These are phyloP conservation scores for Paedocypris sp. DNA, from an alignment of 2,113 vertebrate species.

Conservation along the genomic window DNA sequence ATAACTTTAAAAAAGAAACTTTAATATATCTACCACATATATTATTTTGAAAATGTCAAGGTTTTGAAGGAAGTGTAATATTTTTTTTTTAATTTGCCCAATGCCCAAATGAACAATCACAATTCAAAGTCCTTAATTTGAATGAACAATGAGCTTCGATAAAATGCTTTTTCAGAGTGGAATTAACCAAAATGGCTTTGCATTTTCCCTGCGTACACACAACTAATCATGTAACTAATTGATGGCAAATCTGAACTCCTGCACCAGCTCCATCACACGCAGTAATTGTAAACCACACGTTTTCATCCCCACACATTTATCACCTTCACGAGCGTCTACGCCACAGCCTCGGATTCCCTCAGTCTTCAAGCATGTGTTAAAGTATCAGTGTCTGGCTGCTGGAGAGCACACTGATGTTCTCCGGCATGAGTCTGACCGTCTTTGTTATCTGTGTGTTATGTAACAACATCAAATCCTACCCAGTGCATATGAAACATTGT, in stretches of 20 bases:
- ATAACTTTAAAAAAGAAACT: no score
- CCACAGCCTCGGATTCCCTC: not conserved
- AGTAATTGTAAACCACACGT: no score
- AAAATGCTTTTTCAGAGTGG: not conserved
- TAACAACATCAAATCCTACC: slow-evolving; percentile 4
- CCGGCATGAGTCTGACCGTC: not conserved
- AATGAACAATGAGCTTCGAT: not conserved
- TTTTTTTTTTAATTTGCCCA: no score
- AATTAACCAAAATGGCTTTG: not conserved
- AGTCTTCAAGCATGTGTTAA: not conserved
- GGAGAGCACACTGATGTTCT: not conserved
- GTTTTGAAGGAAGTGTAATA: no score
- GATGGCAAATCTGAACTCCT: not conserved
- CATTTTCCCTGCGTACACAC: not conserved
- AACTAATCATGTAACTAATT: not conserved
- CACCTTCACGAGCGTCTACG: not conserved
- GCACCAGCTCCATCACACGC: not conserved
- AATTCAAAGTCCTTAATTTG: not conserved
- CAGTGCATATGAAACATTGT: not conserved
- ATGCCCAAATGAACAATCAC: slow-evolving; percentile 6
- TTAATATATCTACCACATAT: no score
- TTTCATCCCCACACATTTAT: not conserved
- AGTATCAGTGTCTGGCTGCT: not conserved
- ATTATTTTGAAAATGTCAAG: no score
- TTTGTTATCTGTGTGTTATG: slow-evolving; percentile 6